Conservation (phyloP, 2,888 invertebrate genomes). For the Sinhomidia bicolor region DNA sequence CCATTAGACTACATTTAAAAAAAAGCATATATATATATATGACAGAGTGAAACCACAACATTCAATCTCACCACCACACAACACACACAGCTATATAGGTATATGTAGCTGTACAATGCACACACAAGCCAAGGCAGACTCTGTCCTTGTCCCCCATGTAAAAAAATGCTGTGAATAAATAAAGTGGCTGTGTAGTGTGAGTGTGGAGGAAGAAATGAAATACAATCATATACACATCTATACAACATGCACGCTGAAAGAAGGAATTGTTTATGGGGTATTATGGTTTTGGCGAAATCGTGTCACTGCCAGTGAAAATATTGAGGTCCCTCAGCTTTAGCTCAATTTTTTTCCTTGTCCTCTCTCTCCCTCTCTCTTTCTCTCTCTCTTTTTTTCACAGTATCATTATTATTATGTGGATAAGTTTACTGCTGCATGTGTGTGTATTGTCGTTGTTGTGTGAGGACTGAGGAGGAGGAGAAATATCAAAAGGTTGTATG, state of each 20-base stretch:
- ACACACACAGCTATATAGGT: too few relatives aligned
- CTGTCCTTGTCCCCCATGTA: conserved; percentile 73
- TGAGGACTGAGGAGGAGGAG: too few relatives aligned
- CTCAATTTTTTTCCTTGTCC: conserved; percentile 49
- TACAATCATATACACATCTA: conserved; percentile 52
- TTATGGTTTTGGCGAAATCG: conserved; percentile 60
- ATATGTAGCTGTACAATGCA: too few relatives aligned
- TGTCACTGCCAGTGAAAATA: conserved; percentile 73
- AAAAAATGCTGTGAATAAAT: conserved; percentile 71
- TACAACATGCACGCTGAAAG: background rate
- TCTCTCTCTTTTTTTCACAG: background rate
- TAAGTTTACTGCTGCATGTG: conserved; percentile 12
- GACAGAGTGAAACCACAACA: conserved; percentile 62
- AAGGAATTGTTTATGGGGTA: conserved; percentile 54
- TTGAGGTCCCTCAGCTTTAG: conserved; percentile 64
- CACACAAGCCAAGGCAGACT: conserved; percentile 48
- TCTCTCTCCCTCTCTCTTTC: background rate
- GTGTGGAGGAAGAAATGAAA: conserved; percentile 54
- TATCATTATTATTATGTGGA: conserved; percentile 11
- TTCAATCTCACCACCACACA: too few relatives aligned
- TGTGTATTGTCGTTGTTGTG: background rate
- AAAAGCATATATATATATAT: conserved; percentile 45
- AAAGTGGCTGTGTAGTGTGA: conserved; percentile 49
- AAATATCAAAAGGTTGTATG: conserved; percentile 51
- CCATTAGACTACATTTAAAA: conserved; percentile 56